These are phyloP conservation scores for Sphaeridia pumilis DNA, from an alignment of 2,888 invertebrate species.

Conservation along the genomic window DNA sequence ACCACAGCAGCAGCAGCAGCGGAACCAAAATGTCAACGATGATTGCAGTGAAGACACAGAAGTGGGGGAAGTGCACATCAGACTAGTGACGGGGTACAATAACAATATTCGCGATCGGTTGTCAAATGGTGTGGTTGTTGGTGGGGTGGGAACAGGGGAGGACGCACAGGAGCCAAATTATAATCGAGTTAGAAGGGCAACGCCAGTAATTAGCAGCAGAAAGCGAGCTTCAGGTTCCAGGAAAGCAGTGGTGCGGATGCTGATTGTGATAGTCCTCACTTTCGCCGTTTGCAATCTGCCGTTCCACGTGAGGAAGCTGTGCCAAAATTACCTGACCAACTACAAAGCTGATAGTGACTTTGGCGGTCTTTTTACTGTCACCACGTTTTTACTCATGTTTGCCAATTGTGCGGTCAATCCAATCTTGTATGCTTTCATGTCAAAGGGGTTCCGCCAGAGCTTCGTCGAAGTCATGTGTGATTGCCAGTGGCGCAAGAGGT, in stretches of 20 bases:
- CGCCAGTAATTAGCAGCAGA: neutral
- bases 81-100: too few relatives aligned
- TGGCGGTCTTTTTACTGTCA: neutral
- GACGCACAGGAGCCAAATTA: too few relatives aligned
- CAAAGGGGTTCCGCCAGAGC: conserved; percentile 8
- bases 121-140: neutral
- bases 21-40: too few relatives aligned
- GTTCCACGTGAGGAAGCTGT: conserved; percentile 3
- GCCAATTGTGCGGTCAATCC: conserved; percentile 7
- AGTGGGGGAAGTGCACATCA: neutral
- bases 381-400: conserved; percentile 1
- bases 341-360: neutral
- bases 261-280: conserved; percentile 73
- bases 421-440: conserved; percentile 5
- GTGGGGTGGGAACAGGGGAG: neutral
- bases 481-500: conserved; percentile 1
- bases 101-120: too few relatives aligned
- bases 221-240: neutral
- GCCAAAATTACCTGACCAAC: neutral
- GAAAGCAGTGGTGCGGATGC: conserved; percentile 64
- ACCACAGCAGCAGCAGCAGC: too few relatives aligned
- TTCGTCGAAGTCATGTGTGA: conserved; percentile 8
- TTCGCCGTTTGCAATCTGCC: conserved; percentile 67
- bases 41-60: neutral
- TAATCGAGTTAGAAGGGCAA: neutral